Evolutionary conservation across 2,888 invertebrate genomes (phyloP), one percentile per base, ranked within the genome.

Genomic region (Synanthedon vespiformis): DNA sequence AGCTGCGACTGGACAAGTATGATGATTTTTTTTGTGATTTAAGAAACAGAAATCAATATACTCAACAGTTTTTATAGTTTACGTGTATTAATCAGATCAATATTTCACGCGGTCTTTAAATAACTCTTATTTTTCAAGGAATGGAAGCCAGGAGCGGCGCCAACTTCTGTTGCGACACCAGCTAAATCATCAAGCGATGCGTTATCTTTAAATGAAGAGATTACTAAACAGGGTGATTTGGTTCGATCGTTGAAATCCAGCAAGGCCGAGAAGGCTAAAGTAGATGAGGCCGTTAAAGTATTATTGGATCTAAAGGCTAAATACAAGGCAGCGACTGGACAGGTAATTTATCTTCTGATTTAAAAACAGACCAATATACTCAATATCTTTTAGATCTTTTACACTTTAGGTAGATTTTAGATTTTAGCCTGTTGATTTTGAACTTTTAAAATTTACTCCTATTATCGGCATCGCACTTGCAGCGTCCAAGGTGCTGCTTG

Each of bases 221-320:
- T 92, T 57, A 67, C 74, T 12, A 80, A 85, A 57, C 91, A 91
- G 71, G 92, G 94, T 4, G 90, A 92, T 58, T 70, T 89, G 56
- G 91, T 95, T 1, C 88, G 95, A 18, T 87, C 91, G 10, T 80
- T 94, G 11, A 94, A 94, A 72, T 59, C 88, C 0, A 84, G 89
- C 27, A 93, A 93, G 67, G 76, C 81, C 55, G 80, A 89, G 61
- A 76, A 83, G 59, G 60, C 71, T 5, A 73, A 74, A 54, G 61
- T 83, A 0, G 80, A 80, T 56, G 74, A 68, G 49, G 82, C 82
- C 0, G 77, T 83, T 1, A 91, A 93, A 67, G 55, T 65, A 2
- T 76, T 96, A 13, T 70, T 95, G 40, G 86, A 87, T 1, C 77
- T 95, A 1, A 97, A 96, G 77, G 81, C 88, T 6, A 89, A 94